Evolutionary conservation across 2,113 vertebrate genomes (phyloP).

Genomic region (Labeo rohita): DNA sequence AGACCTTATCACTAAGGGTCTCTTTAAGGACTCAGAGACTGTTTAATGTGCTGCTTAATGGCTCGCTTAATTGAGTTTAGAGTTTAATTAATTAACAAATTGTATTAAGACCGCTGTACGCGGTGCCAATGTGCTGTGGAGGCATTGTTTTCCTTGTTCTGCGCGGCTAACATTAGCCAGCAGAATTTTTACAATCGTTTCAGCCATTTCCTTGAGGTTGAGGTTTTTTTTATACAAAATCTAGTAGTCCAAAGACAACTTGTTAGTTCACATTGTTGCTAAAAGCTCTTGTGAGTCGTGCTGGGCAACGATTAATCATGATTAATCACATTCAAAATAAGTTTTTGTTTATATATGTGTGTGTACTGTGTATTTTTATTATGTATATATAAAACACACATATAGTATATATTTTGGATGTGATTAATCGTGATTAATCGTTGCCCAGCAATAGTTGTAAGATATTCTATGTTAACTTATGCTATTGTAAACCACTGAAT

Average conservation of each 20-base stretch:
- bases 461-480: background rate
- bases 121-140: slow-evolving; percentile 64
- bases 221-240: background rate
- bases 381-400: no score
- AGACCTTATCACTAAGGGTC: slow-evolving; percentile 69
- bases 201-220: background rate
- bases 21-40: slow-evolving; percentile 71
- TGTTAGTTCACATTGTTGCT: background rate
- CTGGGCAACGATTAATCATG: no score
- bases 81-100: slow-evolving; percentile 77
- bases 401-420: no score
- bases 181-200: background rate
- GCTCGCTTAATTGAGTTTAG: slow-evolving; percentile 75
- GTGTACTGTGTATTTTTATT: no score
- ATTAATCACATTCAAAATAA: no score
- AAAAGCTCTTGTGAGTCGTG: no score
- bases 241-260: background rate
- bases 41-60: slow-evolving; percentile 80
- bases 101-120: slow-evolving; percentile 66
- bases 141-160: slow-evolving; percentile 47
- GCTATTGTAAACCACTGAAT: background rate
- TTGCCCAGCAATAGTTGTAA: no score
- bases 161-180: background rate
- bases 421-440: no score
- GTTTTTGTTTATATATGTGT: no score